A percentile compares a stretch with the other conserved stretches of the same genome.
These are phyloP conservation scores for Hippopotamus amphibius DNA, from an alignment of 2,113 vertebrate species.

Conservation along the genomic window DNA sequence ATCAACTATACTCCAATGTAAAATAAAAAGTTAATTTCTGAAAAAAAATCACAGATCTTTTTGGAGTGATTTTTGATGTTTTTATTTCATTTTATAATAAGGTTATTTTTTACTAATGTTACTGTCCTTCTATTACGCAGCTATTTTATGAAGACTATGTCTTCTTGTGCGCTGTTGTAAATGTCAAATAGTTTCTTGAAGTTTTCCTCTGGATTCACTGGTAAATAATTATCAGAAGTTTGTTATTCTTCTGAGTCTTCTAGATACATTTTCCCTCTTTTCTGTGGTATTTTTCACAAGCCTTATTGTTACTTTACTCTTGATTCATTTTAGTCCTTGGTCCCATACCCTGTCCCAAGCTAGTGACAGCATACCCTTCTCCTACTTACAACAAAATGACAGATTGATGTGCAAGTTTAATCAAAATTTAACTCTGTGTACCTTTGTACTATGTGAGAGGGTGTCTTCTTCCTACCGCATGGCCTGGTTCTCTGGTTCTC, in stretches of 20 bases:
- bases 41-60: not conserved
- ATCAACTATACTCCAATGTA: too few species aligned
- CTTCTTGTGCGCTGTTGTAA: not conserved
- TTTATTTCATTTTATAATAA: slow-evolving; percentile 43
- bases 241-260: slow-evolving; percentile 35
- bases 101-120: not conserved
- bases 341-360: not conserved
- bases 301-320: not conserved
- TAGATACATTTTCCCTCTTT: not conserved
- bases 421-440: slow-evolving; percentile 15
- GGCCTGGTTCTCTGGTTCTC: not conserved
- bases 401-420: not conserved
- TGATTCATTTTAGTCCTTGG: slow-evolving; percentile 31
- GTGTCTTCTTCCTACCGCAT: slow-evolving; percentile 6
- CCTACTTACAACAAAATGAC: not conserved
- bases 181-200: slow-evolving; percentile 42
- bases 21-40: too few species aligned
- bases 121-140: not conserved
- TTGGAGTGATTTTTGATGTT: slow-evolving; percentile 39
- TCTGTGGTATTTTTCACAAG: slow-evolving; percentile 16
- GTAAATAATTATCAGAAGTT: slow-evolving; percentile 48
- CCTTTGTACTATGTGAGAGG: not conserved
- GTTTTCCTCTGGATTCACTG: slow-evolving; percentile 16
- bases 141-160: slow-evolving; percentile 3
- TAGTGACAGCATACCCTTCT: not conserved